Evolutionary conservation across 2,113 vertebrate species (phyloP).

Genomic region (Agelaius tricolor): DNA sequence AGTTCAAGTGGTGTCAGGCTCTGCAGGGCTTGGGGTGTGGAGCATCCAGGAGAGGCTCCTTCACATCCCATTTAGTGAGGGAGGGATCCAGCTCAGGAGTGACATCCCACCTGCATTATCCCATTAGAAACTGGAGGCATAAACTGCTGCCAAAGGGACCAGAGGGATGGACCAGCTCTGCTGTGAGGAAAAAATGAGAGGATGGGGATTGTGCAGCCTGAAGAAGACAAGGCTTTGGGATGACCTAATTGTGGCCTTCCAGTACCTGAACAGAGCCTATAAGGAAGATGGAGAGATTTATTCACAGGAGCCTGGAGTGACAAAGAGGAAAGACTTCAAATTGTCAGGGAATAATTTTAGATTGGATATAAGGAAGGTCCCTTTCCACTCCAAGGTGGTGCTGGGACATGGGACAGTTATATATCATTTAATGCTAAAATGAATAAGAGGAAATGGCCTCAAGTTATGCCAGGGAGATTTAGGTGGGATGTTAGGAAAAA

Average conservation of each 20-base stretch:
- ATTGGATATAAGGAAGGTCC: neutral
- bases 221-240: neutral
- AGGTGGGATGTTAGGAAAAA: neutral
- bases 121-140: neutral
- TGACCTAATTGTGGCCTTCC: too few relatives aligned
- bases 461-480: neutral
- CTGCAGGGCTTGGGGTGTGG: neutral
- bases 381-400: neutral
- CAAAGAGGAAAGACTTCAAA: neutral
- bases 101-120: neutral
- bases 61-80: neutral
- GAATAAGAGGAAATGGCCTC: neutral
- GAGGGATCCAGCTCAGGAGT: neutral
- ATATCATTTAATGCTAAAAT: neutral
- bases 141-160: neutral
- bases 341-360: neutral
- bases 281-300: neutral
- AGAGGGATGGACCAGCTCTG: neutral
- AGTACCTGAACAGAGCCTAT: neutral
- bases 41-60: neutral
- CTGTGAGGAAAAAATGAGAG: neutral
- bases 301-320: neutral
- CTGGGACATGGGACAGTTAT: fast-evolving
- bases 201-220: neutral
- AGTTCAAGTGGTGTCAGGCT: neutral